Conservation (phyloP, 2,113 vertebrate species). For the Cebidichthys violaceus region DNA sequence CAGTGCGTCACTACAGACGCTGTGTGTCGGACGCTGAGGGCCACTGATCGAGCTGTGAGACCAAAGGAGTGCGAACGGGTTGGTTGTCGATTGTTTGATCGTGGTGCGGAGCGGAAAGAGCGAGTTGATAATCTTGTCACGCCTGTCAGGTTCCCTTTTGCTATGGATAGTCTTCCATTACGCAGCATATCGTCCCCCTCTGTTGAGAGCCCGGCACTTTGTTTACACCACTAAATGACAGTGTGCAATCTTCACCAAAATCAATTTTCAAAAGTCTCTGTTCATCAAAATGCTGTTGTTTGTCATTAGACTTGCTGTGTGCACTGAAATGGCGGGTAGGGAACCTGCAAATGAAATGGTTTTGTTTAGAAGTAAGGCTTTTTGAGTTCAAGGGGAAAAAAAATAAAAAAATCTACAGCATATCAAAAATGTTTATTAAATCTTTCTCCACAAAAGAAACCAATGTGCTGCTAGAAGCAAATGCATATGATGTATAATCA, state of each 20-base stretch:
- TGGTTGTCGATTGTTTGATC: constrained; percentile 41
- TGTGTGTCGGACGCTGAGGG: not conserved
- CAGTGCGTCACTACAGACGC: not conserved
- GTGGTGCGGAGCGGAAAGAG: constrained; percentile 31
- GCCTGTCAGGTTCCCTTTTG: constrained; percentile 62
- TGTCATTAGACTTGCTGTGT: constrained; percentile 39
- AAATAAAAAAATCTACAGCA: not conserved
- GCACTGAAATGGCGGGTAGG: not conserved
- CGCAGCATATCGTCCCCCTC: constrained; percentile 63
- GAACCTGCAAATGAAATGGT: constrained; percentile 24
- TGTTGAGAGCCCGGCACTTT: constrained; percentile 46
- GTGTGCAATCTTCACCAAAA: constrained; percentile 37
- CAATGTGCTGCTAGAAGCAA: not conserved
- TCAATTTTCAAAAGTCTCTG: constrained; percentile 61
- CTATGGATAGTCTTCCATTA: constrained; percentile 69
- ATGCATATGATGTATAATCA: not conserved
- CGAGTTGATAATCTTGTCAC: constrained; percentile 40
- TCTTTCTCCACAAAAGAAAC: constrained; percentile 1
- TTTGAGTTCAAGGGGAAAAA: not conserved
- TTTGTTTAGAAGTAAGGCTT: not conserved
- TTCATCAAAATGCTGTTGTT: constrained; percentile 54
- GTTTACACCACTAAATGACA: constrained; percentile 67
- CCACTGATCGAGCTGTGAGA: not conserved
- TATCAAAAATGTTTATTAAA: not conserved
- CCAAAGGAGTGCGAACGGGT: not conserved